A percentile compares a stretch with the other conserved stretches of the same genome.
phyloP scores from a whole-genome alignment of 2,113 vertebrate genomes.

The Jacana jacana region DNA sequence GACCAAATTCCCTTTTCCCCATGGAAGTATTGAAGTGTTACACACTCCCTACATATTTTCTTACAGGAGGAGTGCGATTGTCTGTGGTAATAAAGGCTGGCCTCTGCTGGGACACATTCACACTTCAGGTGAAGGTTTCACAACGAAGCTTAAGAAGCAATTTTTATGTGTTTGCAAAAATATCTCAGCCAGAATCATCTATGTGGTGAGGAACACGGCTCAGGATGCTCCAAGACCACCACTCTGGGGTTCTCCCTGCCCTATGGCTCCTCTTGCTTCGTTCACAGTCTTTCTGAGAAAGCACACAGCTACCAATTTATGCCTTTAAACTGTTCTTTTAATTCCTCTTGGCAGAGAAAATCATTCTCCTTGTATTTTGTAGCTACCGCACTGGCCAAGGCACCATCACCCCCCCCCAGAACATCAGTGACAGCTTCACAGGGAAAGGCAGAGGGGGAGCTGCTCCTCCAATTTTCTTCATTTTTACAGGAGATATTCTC shows the following conservation, averaged over 20 bases:
- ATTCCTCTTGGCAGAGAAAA: background rate
- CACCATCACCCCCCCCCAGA: background rate
- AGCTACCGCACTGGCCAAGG: background rate
- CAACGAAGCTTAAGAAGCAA: fast-evolving
- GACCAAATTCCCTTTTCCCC: background rate
- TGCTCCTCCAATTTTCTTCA: background rate
- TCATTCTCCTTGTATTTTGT: background rate
- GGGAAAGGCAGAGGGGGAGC: background rate
- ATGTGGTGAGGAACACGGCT: background rate
- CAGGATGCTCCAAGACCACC: background rate
- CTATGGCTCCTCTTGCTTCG: background rate
- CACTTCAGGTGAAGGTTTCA: background rate
- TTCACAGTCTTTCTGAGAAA: background rate
- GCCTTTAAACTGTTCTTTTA: background rate
- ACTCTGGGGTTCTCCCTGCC: background rate
- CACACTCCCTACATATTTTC: background rate
- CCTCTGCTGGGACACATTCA: background rate
- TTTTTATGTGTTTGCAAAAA: background rate
- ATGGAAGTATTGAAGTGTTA: no score
- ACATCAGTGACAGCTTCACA: background rate
- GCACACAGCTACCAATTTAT: background rate
- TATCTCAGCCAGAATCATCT: background rate
- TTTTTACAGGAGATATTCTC: background rate
- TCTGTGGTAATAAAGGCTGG: background rate
- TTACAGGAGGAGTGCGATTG: background rate